Conservation (phyloP, 2,888 invertebrate species). For the Sphinx pinastri region DNA sequence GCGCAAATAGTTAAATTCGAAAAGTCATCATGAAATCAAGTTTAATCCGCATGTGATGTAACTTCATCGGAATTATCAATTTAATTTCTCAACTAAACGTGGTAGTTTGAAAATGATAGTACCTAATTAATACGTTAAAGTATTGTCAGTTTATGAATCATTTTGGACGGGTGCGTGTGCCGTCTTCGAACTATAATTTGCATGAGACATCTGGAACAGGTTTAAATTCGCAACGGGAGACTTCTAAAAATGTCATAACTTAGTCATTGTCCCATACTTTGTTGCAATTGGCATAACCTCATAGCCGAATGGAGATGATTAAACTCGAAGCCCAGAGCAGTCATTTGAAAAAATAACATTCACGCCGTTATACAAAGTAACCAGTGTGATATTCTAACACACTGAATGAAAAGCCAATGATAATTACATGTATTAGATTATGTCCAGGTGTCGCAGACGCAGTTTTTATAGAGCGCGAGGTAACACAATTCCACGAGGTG, state of each 20-base stretch:
- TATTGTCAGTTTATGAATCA: not conserved
- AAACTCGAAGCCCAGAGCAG: too few relatives aligned
- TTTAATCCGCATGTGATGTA: too few relatives aligned
- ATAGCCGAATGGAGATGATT: not conserved
- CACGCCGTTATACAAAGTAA: too few relatives aligned
- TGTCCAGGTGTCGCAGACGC: constrained; percentile 24
- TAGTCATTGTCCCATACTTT: not conserved
- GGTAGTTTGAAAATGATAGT: not conserved
- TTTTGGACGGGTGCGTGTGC: not conserved
- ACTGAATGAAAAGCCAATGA: not conserved
- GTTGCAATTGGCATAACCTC: too few relatives aligned
- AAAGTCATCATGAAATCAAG: too few relatives aligned
- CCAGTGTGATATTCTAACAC: not conserved
- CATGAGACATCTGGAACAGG: not conserved
- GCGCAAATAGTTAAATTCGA: too few relatives aligned
- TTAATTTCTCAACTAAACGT: too few relatives aligned
- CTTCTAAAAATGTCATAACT: not conserved
- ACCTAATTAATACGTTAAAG: not conserved
- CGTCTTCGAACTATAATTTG: not conserved
- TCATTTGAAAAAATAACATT: too few relatives aligned
- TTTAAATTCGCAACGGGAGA: constrained; percentile 11
- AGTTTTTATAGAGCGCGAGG: constrained; percentile 24
- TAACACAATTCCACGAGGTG: constrained; percentile 20
- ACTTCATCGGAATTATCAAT: too few relatives aligned
- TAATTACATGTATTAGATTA: constrained; percentile 3